Percentiles rank a stretch among this genome's conserved stretches.
These are phyloP conservation scores for Sussaba pulchella DNA, from an alignment of 2,888 invertebrate genomes.

Conservation along the genomic window DNA sequence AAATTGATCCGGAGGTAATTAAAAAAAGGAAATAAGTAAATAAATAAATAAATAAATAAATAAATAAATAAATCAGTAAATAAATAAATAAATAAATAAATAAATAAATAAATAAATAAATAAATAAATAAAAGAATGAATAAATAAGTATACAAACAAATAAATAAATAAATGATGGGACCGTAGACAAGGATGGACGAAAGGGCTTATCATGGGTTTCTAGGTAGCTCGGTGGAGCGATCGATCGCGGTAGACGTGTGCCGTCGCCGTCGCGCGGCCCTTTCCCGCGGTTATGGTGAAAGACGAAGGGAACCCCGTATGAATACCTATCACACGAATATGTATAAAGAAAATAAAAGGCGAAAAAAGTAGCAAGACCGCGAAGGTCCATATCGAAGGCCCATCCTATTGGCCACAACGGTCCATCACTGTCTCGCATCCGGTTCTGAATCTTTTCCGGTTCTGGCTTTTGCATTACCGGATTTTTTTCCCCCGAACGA, in stretches of 20 bases:
- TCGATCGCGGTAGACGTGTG: slow-evolving; percentile 30
- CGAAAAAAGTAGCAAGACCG: slow-evolving; percentile 13
- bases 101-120: too few species aligned
- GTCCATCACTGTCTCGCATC: slow-evolving; percentile 53
- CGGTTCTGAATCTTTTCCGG: not conserved
- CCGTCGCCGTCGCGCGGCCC: not conserved
- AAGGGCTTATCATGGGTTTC: not conserved
- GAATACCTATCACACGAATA: slow-evolving; percentile 13
- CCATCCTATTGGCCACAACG: slow-evolving; percentile 28
- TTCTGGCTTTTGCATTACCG: slow-evolving; percentile 15
- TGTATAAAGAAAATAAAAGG: slow-evolving; percentile 14
- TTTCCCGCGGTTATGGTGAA: slow-evolving; percentile 13
- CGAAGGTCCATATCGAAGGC: slow-evolving; percentile 40
- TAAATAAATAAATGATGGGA: too few species aligned
- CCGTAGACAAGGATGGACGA: too few species aligned
- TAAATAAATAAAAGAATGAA: too few species aligned
- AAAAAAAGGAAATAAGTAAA: too few species aligned
- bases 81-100: too few species aligned
- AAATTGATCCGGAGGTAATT: too few species aligned
- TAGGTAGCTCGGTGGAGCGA: slow-evolving; percentile 18
- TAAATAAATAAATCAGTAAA: too few species aligned
- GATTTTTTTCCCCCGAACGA: not conserved
- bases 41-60: too few species aligned
- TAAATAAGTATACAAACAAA: too few species aligned
- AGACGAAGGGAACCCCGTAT: slow-evolving; percentile 32